Evolutionary conservation across 2,888 invertebrate genomes (phyloP).

Genomic region (Chouioia cunea): DNA sequence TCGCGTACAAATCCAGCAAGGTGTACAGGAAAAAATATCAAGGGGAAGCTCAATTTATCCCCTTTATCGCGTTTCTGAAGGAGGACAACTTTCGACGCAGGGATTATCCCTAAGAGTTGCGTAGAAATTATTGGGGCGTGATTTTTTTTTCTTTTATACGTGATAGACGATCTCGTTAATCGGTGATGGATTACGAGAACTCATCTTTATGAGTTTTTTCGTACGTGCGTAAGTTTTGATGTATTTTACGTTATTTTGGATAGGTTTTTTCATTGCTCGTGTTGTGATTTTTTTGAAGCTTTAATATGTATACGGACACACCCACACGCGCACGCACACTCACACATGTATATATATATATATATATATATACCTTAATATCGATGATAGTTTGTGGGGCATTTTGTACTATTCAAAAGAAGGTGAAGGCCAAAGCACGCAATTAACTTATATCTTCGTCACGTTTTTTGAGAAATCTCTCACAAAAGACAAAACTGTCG

Average conservation of each 20-base stretch:
- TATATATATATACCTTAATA: constrained; percentile 39
- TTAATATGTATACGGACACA: neutral
- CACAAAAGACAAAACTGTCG: neutral
- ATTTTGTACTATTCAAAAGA: neutral
- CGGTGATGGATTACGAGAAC: constrained; percentile 16
- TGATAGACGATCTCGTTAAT: constrained; percentile 2
- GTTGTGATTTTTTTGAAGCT: neutral
- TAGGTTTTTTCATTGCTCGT: no score
- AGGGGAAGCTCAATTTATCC: no score
- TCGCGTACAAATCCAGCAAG: no score
- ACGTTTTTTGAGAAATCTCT: neutral
- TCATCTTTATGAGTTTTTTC: no score
- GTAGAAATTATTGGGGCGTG: no score
- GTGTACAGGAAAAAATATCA: no score
- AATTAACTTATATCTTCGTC: no score
- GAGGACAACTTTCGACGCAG: no score
- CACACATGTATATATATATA: neutral
- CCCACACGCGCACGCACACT: neutral
- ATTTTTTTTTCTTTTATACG: no score
- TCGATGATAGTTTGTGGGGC: constrained; percentile 39
- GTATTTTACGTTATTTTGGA: neutral
- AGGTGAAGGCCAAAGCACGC: no score
- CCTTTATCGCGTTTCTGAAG: no score
- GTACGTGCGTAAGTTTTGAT: neutral
- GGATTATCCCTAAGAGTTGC: no score